These are phyloP conservation scores for Perdix hodgsoniae DNA, from an alignment of 2,797 vertebrate species.

Conservation along the genomic window DNA sequence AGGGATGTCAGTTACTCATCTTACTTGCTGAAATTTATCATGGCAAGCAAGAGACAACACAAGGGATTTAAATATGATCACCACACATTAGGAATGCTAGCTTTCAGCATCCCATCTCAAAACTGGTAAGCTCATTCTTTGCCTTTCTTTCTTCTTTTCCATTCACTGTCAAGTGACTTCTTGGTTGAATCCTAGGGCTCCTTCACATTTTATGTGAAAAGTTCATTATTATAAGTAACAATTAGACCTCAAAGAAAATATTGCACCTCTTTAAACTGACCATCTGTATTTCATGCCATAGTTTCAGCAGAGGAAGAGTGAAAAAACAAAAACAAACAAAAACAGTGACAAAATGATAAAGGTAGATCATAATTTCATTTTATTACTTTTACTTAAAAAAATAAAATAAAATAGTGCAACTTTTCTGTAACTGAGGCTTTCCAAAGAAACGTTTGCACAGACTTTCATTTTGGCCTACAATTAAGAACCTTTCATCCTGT, in stretches of 20 bases:
- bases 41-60: not conserved
- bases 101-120: not conserved
- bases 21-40: not conserved
- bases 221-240: not conserved
- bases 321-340: not conserved
- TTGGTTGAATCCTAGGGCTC: not conserved
- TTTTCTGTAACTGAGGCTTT: not conserved
- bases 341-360: not conserved
- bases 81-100: not conserved
- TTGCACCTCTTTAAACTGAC: not conserved
- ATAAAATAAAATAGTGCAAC: not conserved
- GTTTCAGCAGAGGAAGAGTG: not conserved
- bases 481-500: not conserved
- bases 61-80: not conserved
- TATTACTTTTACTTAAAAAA: constrained; percentile 19
- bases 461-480: not conserved
- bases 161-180: not conserved
- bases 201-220: not conserved
- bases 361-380: not conserved
- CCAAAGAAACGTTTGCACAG: not conserved
- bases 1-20: not conserved
- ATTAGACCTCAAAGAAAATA: not conserved
- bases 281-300: not conserved
- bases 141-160: not conserved
- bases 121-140: not conserved